A percentile compares a stretch with the other conserved stretches of the same genome.
phyloP scores from a whole-genome alignment of 2,888 invertebrate genomes.

The Cremastobaeus sp. region DNA sequence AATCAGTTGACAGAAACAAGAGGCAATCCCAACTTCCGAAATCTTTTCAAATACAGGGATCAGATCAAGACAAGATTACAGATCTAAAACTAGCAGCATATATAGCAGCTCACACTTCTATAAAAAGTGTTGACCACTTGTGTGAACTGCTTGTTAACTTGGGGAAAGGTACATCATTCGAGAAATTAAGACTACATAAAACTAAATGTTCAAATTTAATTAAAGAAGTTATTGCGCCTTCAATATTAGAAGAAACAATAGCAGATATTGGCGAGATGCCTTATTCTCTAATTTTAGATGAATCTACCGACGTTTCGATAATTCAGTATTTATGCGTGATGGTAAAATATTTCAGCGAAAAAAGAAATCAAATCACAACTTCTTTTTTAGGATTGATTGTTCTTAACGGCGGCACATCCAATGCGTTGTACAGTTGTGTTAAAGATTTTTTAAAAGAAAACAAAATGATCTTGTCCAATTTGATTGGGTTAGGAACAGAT shows the following conservation, averaged over 20 bases:
- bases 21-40: background rate
- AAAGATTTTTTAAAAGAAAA: slow-evolving; percentile 5
- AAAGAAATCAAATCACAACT: slow-evolving; percentile 32
- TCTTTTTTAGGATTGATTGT: slow-evolving; percentile 34
- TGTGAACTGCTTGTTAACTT: slow-evolving; percentile 17
- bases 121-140: slow-evolving; percentile 16
- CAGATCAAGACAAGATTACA: slow-evolving; percentile 13
- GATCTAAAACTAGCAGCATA: slow-evolving; percentile 16
- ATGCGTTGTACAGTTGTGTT: slow-evolving; percentile 15
- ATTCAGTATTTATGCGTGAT: slow-evolving; percentile 2
- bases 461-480: slow-evolving; percentile 28
- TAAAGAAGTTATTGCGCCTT: slow-evolving; percentile 11
- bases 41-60: slow-evolving; percentile 1
- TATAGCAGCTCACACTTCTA: slow-evolving; percentile 10
- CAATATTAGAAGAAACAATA: slow-evolving; percentile 18
- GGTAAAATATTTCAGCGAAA: background rate
- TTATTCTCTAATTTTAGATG: slow-evolving; percentile 10
- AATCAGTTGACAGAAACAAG: background rate
- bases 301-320: background rate
- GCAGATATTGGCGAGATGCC: slow-evolving; percentile 3
- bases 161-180: slow-evolving; percentile 18
- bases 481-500: slow-evolving; percentile 64
- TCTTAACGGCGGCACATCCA: slow-evolving; percentile 13
- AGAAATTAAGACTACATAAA: slow-evolving; percentile 5
- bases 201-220: slow-evolving; percentile 14